phyloP scores from a whole-genome alignment of 2,888 invertebrate genomes.

The Baccha elongata region DNA sequence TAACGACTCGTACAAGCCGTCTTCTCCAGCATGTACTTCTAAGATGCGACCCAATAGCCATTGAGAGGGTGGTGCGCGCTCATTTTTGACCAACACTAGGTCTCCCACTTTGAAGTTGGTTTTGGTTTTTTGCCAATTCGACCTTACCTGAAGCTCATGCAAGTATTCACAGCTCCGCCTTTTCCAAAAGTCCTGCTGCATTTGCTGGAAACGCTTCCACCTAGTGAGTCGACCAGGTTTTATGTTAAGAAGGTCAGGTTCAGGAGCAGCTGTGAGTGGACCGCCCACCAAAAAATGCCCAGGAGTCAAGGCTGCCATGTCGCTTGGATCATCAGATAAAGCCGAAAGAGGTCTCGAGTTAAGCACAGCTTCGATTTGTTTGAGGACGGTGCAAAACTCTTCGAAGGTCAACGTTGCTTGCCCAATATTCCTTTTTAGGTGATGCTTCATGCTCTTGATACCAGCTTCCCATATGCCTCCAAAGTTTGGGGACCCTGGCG shows the following conservation, averaged over 20 bases:
- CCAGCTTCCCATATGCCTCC: conserved; percentile 36
- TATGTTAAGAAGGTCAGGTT: not conserved
- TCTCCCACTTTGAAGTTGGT: no score
- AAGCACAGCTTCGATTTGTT: conserved; percentile 33
- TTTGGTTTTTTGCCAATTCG: not conserved
- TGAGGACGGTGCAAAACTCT: not conserved
- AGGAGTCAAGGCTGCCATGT: conserved; percentile 4
- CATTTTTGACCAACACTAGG: no score
- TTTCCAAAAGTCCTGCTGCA: not conserved
- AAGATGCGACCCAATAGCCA: no score
- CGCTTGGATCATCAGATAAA: conserved; percentile 23
- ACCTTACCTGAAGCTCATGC: conserved; percentile 2
- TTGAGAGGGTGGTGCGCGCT: no score
- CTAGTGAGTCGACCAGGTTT: not conserved
- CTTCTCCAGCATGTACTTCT: no score
- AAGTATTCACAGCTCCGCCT: conserved; percentile 11
- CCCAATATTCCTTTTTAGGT: not conserved
- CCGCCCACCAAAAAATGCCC: not conserved
- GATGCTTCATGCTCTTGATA: conserved; percentile 2
- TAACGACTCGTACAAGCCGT: no score
- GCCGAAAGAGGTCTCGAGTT: conserved; percentile 35
- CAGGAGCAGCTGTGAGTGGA: not conserved
- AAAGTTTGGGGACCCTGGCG: conserved; percentile 45
- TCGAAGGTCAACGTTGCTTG: not conserved
- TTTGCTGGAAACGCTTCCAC: not conserved